Evolutionary conservation across 2,888 invertebrate species (phyloP), one percentile per base, ranked within the genome.

Genomic region (Polyploca ridens): DNA sequence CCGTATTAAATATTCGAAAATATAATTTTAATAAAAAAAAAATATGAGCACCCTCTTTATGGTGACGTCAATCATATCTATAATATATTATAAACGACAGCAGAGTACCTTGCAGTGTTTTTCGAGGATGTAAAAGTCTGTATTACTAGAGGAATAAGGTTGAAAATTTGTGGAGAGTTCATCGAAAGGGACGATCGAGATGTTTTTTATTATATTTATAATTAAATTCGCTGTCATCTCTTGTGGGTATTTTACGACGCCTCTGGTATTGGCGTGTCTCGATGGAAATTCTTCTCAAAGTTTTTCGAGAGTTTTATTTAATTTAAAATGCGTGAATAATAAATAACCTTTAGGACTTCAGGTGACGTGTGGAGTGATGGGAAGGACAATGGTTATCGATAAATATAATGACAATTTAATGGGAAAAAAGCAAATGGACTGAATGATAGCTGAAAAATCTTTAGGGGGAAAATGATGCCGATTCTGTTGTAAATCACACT

Each of bases 171-270:
- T 68, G 76, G 82, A 75, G 74, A 78, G 81, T 81, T 84, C 84
- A 85, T 80, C 81, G 84, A 85, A 89, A 90, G 91, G 92, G 93
- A 89, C 90, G 90, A 78, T 87, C 85, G 86, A 86, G 87, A 82
- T 88, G 87, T 90, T 84, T 89, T 90, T 90, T 93, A 92, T 91
- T 91, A 93, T 93, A 90, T 92, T 92, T 91, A 91, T 93, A 94
- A 94, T 94, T 94, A 93, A 94, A 93, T 92, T 90, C 85, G 88
- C 91, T 92, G 93, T 91, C 93, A 93, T 90, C 89, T 89, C 87
- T 88, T 88, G 87, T 84, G 82, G 83, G 82, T 86, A 84, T 84
- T 83, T 83, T 81, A 82, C 84, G 84, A 83, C 81, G 86, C 88
- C 88, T 86, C 90, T 92, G 91, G 85, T 88, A 90, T 89, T 93